A percentile compares a stretch with the other conserved stretches of the same genome.
These are phyloP conservation scores for Tympanoctomys barrerae DNA, from an alignment of 2,797 vertebrate species.

Conservation along the genomic window DNA sequence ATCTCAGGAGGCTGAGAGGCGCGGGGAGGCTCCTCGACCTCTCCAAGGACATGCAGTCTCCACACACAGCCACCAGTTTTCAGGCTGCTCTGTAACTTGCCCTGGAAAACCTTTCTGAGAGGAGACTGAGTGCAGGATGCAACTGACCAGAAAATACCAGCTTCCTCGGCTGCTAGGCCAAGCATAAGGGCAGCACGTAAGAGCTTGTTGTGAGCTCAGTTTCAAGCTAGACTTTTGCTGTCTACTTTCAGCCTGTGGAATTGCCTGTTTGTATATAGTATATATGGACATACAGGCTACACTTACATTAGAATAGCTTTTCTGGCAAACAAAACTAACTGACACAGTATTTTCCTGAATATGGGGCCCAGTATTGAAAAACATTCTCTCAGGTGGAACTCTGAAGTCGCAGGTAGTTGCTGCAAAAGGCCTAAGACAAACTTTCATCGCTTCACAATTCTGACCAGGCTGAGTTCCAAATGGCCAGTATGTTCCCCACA, in stretches of 20 bases:
- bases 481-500: neutral
- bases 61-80: neutral
- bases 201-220: neutral
- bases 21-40: neutral
- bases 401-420: neutral
- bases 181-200: neutral
- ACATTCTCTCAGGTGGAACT: neutral
- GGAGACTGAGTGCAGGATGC: neutral
- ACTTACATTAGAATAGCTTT: neutral
- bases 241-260: neutral
- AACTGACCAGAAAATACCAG: neutral
- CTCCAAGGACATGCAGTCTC: neutral
- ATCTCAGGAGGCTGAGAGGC: neutral
- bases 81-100: neutral
- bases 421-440: conserved; percentile 15
- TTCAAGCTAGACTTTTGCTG: neutral
- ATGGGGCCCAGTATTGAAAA: neutral
- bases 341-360: neutral
- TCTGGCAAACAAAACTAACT: neutral
- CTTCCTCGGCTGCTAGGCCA: neutral
- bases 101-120: neutral
- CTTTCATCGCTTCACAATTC: neutral
- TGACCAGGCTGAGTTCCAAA: neutral
- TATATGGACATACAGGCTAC: neutral
- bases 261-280: neutral